Conservation (phyloP, 2,888 invertebrate species). For the Merodon equestris region DNA sequence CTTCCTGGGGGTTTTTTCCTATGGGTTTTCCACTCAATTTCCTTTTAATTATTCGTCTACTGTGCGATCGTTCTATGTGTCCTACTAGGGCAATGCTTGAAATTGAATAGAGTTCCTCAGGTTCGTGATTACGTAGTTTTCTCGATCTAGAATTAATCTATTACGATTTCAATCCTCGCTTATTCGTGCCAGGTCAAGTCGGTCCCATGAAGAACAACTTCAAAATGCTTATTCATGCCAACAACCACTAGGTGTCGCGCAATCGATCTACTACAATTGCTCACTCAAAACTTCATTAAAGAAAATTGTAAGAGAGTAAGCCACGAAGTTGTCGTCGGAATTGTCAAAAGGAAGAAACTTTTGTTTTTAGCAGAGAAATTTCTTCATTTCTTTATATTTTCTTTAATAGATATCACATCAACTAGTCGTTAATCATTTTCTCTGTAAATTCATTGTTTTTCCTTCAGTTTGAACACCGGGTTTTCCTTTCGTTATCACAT, state of each 20-base stretch:
- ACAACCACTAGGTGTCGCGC: background rate
- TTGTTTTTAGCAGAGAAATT: constrained; percentile 57
- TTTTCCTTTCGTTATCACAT: constrained; percentile 17
- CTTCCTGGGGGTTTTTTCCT: too few relatives aligned
- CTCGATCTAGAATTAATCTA: too few relatives aligned
- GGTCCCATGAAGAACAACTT: too few relatives aligned
- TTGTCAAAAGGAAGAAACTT: constrained; percentile 61
- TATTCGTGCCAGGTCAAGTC: too few relatives aligned
- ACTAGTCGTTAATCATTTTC: constrained; percentile 22
- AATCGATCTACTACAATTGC: constrained; percentile 31
- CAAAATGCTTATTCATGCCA: background rate
- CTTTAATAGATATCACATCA: constrained; percentile 44
- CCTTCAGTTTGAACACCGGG: background rate
- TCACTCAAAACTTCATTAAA: constrained; percentile 2
- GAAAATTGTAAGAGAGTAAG: constrained; percentile 48
- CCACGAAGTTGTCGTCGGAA: constrained; percentile 42
- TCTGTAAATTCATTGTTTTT: constrained; percentile 47
- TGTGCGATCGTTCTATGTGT: too few relatives aligned
- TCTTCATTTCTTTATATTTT: constrained; percentile 57
- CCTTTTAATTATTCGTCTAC: too few relatives aligned
- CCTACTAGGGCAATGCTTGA: too few relatives aligned
- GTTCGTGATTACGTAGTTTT: too few relatives aligned
- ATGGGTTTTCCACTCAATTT: too few relatives aligned
- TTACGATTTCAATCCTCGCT: too few relatives aligned
- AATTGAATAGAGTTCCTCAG: too few relatives aligned